phyloP scores from a whole-genome alignment of 1,140 invertebrate genomes.

The Camponotus vicinus region DNA sequence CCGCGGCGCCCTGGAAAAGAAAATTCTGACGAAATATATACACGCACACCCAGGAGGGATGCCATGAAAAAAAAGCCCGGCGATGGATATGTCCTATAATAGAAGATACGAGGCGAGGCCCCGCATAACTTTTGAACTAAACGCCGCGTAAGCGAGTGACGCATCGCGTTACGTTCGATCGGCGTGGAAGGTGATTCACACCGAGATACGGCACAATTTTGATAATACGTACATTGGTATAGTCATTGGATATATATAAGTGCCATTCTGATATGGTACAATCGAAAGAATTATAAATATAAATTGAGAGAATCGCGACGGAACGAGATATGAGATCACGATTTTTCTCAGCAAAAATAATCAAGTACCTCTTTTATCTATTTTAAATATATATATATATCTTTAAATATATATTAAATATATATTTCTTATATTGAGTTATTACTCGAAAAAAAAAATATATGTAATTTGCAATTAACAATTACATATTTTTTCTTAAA shows the following conservation, averaged over 20 bases:
- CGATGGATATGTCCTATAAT: conserved; percentile 43
- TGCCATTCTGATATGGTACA: not conserved
- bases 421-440: too few relatives aligned
- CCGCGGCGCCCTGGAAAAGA: conserved; percentile 51
- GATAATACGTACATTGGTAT: conserved; percentile 10
- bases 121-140: not conserved
- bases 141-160: conserved; percentile 23
- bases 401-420: too few relatives aligned
- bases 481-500: too few relatives aligned
- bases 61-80: conserved; percentile 11
- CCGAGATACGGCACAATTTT: conserved; percentile 36
- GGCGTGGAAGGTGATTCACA: conserved; percentile 48
- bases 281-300: not conserved
- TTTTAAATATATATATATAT: not conserved
- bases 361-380: not conserved
- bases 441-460: too few relatives aligned
- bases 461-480: too few relatives aligned
- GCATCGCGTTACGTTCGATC: conserved; percentile 49
- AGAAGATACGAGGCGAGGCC: conserved; percentile 35
- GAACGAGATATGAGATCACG: not conserved
- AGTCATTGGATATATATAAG: conserved; percentile 19
- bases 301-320: not conserved
- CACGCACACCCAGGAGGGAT: not conserved
- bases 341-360: not conserved
- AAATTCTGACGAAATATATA: conserved; percentile 68